Base-by-base conservation (phyloP, 92 coral and sea anemone species). In the Anthopleura xanthogrammica region DNA sequence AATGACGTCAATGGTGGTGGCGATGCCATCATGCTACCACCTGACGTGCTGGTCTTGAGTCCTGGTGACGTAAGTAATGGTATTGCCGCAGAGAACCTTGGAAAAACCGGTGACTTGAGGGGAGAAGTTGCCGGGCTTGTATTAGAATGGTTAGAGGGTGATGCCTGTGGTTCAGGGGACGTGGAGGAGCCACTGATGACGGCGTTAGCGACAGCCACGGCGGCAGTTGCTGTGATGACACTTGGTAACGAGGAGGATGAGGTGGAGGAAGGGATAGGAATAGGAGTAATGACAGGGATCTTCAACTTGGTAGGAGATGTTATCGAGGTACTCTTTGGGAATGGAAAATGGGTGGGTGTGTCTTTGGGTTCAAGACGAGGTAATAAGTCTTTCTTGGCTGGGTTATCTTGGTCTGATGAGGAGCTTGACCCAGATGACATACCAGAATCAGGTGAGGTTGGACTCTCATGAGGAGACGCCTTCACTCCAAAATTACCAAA, bases 371-470 rank as follows among this genome's bases (percentile, higher is more conserved):
- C 97, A 19, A 86, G 83, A 2, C 89, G 79, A 57, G 92, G 98
- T 68, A 95, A 80, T 8, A 92, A 87, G 64, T 92, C 95, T 76
- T 86, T 96, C 78, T 90, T 93, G 43, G 91, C 95, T 22, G 95
- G 91, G 88, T 90, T 90, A 36, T 91, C 92, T 46, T 94, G 98
- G 77, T 92, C 96, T 52, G 83, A 77, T 79, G 92, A 89, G 80
- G 91, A 88, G 83, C 91, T 88, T 14, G 90, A 86, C 16, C 98
- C 95, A 5, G 99, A 92, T 0, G 99, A 96, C 79, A 96, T 96
- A 4, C 95, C 99, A 0, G 99, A 96, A 85, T 96, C 99, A n/a
- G 99, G 98, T 8, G 99, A 96, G 0, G 99, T 96, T 11, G 99
- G 99, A 60, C 99, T 96, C 83, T 87, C 92, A 56, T 96, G 94